Evolutionary conservation across 1,140 invertebrate species (phyloP), one percentile per base, ranked within the genome.

Genomic region (Portunus trituberculatus): DNA sequence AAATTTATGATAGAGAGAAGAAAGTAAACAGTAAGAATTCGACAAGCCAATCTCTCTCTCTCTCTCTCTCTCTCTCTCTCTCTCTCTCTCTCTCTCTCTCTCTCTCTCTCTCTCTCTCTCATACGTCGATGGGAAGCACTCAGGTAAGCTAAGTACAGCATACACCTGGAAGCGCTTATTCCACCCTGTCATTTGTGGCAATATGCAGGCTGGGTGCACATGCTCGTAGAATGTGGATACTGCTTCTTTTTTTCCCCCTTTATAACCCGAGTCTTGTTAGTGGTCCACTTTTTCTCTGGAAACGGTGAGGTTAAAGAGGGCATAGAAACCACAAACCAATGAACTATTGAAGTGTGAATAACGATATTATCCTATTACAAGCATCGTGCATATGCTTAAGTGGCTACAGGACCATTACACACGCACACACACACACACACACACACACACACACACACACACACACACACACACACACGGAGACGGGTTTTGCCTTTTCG

Each of bases 31-130:
- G n/a, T n/a, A n/a, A n/a, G n/a, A n/a, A n/a, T n/a, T n/a, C n/a
- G n/a, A n/a, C n/a, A n/a, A n/a, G n/a, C n/a, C n/a, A n/a, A n/a
- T 76, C 67, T 76, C 67, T 76, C 67, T 76, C 67, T 76, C 67
- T 76, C 67, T 76, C 52, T 76, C 67, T 76, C 67, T 76, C 67
- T 76, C 67, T 76, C 67, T 76, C 67, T 76, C 67, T 76, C 67
- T 76, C 20, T 76, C 67, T 76, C 67, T 76, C 67, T 76, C 67
- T 76, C 67, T 76, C 67, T 76, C 20, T 76, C 67, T 76, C 67
- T 76, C 67, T 76, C 67, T 76, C 67, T 76, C 67, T 76, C 67
- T 76, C 67, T 76, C 67, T 76, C 67, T 76, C 67, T 76, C 67
- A 20, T 20, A 1, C 67, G 52, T 76, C n/a, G 67, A 76, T 76